Evolutionary conservation across 2,888 invertebrate species (phyloP).

Genomic region (Carterocephalus palaemon): DNA sequence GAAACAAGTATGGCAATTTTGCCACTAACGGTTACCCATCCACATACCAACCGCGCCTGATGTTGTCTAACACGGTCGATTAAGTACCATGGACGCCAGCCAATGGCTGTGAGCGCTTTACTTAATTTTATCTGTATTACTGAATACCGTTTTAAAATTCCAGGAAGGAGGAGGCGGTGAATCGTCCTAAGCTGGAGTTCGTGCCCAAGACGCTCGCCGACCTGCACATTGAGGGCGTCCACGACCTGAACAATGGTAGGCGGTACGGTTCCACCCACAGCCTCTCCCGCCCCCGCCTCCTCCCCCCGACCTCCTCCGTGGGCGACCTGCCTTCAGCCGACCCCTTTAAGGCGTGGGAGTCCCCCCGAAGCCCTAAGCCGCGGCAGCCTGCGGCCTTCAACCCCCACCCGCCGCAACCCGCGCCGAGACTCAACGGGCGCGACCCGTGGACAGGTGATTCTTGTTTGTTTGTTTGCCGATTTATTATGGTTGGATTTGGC

Average conservation of each 20-base stretch:
- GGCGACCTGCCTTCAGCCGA: constrained; percentile 62
- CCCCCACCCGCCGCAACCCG: constrained; percentile 50
- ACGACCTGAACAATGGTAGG: constrained; percentile 85
- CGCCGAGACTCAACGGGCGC: constrained; percentile 69
- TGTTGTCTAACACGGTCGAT: no score
- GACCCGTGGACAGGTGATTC: constrained; percentile 81
- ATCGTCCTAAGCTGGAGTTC: constrained; percentile 93
- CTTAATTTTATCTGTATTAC: no score
- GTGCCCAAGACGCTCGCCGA: constrained; percentile 94
- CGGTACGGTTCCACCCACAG: constrained; percentile 74
- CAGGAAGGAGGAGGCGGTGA: constrained; percentile 93
- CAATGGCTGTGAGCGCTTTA: no score
- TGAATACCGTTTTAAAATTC: no score
- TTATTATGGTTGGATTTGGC: constrained; percentile 49
- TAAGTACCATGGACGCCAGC: no score
- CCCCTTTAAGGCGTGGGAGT: constrained; percentile 66
- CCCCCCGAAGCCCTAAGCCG: constrained; percentile 27
- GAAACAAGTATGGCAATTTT: no score
- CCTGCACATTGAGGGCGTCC: constrained; percentile 87
- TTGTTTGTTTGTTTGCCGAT: constrained; percentile 69
- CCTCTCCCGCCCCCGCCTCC: constrained; percentile 60
- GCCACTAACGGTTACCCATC: no score
- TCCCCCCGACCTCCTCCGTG: constrained; percentile 63
- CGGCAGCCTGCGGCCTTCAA: constrained; percentile 28
- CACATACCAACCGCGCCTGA: no score